These are phyloP conservation scores for Uria lomvia DNA, from an alignment of 2,113 vertebrate species.

Conservation along the genomic window DNA sequence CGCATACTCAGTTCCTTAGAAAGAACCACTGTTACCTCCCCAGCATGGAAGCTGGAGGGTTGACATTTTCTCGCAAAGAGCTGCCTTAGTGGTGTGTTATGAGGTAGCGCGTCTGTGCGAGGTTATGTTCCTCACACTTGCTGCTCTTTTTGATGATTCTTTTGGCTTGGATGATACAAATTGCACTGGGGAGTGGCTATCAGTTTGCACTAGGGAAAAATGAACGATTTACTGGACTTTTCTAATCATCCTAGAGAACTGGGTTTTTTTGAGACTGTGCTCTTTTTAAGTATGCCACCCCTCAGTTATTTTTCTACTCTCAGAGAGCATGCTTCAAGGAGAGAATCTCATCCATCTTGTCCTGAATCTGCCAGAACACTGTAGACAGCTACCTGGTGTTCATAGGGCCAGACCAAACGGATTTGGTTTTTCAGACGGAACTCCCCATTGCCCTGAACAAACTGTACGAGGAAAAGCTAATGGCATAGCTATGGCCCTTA, in stretches of 20 bases:
- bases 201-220: background rate
- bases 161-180: background rate
- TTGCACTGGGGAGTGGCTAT: background rate
- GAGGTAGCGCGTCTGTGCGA: background rate
- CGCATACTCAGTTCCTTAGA: background rate
- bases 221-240: conserved; percentile 11
- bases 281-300: background rate
- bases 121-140: background rate
- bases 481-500: background rate
- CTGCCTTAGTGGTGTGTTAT: background rate
- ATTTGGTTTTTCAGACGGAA: conserved; percentile 33
- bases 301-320: background rate
- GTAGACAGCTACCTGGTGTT: background rate
- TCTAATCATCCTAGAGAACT: background rate
- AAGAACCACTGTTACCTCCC: background rate
- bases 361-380: background rate
- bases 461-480: background rate
- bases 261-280: background rate
- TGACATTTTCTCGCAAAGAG: background rate
- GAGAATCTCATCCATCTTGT: background rate
- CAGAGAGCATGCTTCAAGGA: conserved; percentile 24
- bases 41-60: background rate
- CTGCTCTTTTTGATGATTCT: background rate
- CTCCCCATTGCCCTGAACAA: background rate
- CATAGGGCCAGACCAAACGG: background rate